Evolutionary conservation across 2,113 vertebrate species (phyloP), one percentile per base, ranked within the genome.

Genomic region (Grallaria varia): DNA sequence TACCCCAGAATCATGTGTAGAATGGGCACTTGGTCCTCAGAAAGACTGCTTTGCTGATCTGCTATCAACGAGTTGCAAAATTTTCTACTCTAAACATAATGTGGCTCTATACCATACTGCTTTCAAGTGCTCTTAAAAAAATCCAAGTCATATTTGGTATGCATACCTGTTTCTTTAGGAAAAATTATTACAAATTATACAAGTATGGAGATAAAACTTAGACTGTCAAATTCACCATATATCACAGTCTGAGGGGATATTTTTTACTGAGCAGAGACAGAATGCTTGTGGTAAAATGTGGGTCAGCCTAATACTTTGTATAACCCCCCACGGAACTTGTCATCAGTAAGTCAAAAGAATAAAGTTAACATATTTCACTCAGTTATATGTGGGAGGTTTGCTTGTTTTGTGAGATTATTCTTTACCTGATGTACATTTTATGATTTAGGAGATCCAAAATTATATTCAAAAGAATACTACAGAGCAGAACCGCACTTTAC

Each of bases 381-480:
- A 75, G 0, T 27, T 87, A 24, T 22, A 52, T n/a, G 25, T 9
- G 4, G 11, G 3, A 0, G 1, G 4, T 23, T 21, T 47, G 8
- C 20, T 73, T 42, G 6, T 39, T 93, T 73, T 71, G 19, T 23
- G 44, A 73, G 40, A 40, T 42, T 58, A 30, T 12, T 18, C 18
- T 55, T 60, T 45, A 50, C 35, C 21, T 80, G 45, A 62, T 49
- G 19, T n/a, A 89, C 21, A 3, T 67, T 13, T 68, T 56, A n/a
- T 0, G 6, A 23, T 27, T 73, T 52, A 14, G 1, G 39, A 83
- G 9, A 73, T 72, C 52, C 14, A 44, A 87, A 84, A 33, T 10
- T n/a, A 3, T 35, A 28, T 79, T 79, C 89, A 44, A 76, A 89
- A 76, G 24, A 92, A 79, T 52, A 64, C 19, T 85, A 47, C 24